Evolutionary conservation across 2,797 vertebrate genomes (phyloP), one percentile per base, ranked within the genome.

Genomic region (Hoplostethus atlanticus): DNA sequence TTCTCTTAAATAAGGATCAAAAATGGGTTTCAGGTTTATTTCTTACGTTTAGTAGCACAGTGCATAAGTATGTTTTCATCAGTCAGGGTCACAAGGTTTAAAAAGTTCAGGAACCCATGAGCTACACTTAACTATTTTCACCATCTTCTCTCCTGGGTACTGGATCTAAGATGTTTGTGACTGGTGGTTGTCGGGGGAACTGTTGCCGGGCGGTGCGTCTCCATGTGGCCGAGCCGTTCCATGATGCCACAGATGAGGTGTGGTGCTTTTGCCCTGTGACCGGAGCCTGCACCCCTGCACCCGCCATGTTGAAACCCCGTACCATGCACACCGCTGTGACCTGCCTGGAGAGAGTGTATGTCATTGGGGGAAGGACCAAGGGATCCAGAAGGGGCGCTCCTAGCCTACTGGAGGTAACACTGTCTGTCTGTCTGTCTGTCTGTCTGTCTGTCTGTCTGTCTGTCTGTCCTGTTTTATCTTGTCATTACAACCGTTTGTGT

Each of bases 211-310:
- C 95, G 0, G 89, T 98, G 65, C 95, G 98, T 50, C 95, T 97
- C 73, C 98, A 99, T 54, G 96, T 99, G 78, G 96, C 95, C 0
- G 94, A 97, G 79, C 89, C 92, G 0, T 94, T 95, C 70, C 98
- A 99, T 0, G 94, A 98, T 10, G 97, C 97, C 34, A 98, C 96
- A 0, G 96, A 97, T 9, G 96, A 98, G 80, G 95, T 96, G 9
- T 99, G 97, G 97, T 97, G 97, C 90, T 98, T 97, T 90, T 98
- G 97, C 74, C 98, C 97, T 1, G 87, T 95, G 77, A 94, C 93
- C 47, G 94, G 95, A 63, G 95, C 94, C 59, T 96, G 95, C 77
- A 93, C 93, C 3, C 89, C 91, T 38, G 96, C 90, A 21, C 95
- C 96, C 0, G 77, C 93, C 51, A 98, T 99, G 98, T 93, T 91